Evolutionary conservation across 2,888 invertebrate species (phyloP).

Genomic region (Rhamphomyia laevipes): DNA sequence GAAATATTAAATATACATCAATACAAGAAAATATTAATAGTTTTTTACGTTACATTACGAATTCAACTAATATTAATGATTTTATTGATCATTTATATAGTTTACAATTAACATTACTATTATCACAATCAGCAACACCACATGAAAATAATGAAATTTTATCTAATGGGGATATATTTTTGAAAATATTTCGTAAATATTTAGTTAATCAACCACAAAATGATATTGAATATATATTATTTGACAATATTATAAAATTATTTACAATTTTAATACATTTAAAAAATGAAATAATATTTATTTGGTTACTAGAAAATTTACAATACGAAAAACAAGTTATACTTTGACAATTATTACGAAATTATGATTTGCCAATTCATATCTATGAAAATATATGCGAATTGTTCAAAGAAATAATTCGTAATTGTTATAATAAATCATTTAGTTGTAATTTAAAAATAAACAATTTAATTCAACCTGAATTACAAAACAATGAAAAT

Average conservation of each 20-base stretch:
- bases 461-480: no score
- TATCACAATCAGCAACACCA: no score
- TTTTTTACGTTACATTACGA: constrained; percentile 21
- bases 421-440: not conserved
- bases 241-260: constrained; percentile 22
- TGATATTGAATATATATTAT: constrained; percentile 21
- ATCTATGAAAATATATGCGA: constrained; percentile 8
- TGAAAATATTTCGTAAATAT: constrained; percentile 23
- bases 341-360: constrained; percentile 19
- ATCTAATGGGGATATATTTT: constrained; percentile 13
- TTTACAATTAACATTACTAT: constrained; percentile 3
- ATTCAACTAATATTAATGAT: constrained; percentile 20
- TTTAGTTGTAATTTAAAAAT: no score
- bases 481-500: no score
- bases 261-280: constrained; percentile 20
- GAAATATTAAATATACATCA: constrained; percentile 22
- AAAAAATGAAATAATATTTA: constrained; percentile 15
- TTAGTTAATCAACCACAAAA: constrained; percentile 24
- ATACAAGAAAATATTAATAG: constrained; percentile 19
- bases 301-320: constrained; percentile 20
- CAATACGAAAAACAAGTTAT: constrained; percentile 23
- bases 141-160: constrained; percentile 21
- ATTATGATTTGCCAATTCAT: not conserved
- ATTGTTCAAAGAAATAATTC: constrained; percentile 8
- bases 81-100: constrained; percentile 4